These are phyloP conservation scores for Nomada ferruginata DNA, from an alignment of 2,888 invertebrate species.

Conservation along the genomic window DNA sequence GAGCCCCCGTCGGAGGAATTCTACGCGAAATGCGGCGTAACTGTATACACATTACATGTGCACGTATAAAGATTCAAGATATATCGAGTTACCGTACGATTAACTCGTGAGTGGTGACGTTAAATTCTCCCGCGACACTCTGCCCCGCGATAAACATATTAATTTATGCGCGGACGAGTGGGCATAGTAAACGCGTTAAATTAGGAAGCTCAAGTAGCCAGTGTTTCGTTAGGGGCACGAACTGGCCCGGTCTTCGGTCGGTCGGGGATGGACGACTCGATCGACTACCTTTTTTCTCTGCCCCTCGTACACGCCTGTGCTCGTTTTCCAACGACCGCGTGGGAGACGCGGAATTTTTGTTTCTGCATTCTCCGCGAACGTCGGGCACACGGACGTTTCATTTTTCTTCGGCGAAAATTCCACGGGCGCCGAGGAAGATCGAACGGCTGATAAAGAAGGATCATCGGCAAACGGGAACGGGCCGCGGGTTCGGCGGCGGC, in stretches of 20 bases:
- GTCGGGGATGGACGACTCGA: conserved; percentile 20
- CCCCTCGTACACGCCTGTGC: neutral
- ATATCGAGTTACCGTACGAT: conserved; percentile 65
- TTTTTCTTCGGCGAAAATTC: no score
- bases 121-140: conserved; percentile 55
- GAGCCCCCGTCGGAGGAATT: conserved; percentile 41
- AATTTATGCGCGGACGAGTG: conserved; percentile 40
- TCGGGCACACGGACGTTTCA: no score
- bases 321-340: neutral
- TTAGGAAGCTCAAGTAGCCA: conserved; percentile 57
- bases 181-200: conserved; percentile 42
- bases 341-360: neutral
- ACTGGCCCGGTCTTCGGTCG: neutral
- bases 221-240: conserved; percentile 19
- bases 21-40: conserved; percentile 29
- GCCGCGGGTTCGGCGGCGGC: no score
- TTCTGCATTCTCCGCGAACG: no score
- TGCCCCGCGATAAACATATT: conserved; percentile 46
- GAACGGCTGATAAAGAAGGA: neutral
- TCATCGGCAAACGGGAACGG: neutral
- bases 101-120: conserved; percentile 55
- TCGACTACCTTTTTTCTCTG: neutral
- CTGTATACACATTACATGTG: neutral
- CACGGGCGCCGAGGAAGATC: neutral
- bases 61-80: conserved; percentile 43